Evolutionary conservation across 1,140 invertebrate species (phyloP).

Genomic region (Muscidifurax raptorellus): DNA sequence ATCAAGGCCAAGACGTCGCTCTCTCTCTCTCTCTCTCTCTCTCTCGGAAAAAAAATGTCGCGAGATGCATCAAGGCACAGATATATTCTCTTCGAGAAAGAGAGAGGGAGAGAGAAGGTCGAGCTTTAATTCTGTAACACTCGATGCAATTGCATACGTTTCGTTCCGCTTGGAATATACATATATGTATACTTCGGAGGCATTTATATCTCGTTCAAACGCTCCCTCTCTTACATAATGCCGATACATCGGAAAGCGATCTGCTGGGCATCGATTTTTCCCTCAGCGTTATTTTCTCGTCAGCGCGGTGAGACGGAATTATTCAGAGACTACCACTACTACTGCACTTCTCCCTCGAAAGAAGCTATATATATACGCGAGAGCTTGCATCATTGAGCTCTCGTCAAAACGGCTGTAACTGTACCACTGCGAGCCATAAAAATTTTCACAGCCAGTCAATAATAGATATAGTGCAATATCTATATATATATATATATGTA

Average conservation of each 20-base stretch:
- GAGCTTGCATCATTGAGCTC: neutral
- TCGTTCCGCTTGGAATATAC: slow-evolving; percentile 57
- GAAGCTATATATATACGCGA: neutral
- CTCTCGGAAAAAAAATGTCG: neutral
- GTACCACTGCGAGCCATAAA: neutral
- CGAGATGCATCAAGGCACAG: neutral
- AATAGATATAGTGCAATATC: neutral
- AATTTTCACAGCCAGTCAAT: neutral
- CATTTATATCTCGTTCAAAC: too few species aligned
- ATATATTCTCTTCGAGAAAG: slow-evolving; percentile 1
- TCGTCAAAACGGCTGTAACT: neutral
- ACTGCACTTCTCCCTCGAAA: neutral
- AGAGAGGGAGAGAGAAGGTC: neutral
- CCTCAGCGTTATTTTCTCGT: neutral
- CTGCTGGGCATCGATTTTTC: too few species aligned
- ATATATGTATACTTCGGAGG: too few species aligned
- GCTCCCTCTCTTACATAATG: too few species aligned
- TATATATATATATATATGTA: neutral
- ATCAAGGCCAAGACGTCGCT: slow-evolving; percentile 19
- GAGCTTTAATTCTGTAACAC: slow-evolving; percentile 72
- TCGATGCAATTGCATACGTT: slow-evolving; percentile 70
- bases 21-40: too few species aligned
- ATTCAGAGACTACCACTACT: neutral
- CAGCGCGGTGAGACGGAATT: neutral
- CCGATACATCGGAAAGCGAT: too few species aligned